Evolutionary conservation across 2,113 vertebrate species (phyloP).

Genomic region (Cephalopholis sonnerati): DNA sequence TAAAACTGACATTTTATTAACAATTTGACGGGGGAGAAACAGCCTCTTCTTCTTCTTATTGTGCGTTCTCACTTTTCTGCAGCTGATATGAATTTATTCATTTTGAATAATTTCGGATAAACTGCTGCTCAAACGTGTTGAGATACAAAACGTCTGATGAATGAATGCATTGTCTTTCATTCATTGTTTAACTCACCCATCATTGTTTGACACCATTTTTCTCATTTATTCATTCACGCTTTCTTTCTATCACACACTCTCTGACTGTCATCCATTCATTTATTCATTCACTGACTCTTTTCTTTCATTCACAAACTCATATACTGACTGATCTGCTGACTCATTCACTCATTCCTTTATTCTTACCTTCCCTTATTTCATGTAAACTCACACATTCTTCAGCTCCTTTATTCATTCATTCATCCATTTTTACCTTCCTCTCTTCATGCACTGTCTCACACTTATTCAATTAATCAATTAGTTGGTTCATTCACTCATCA

Average conservation of each 20-base stretch:
- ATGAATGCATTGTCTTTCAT: background rate
- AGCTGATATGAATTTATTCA: background rate
- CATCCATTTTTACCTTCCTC: too few species aligned
- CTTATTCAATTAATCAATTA: too few species aligned
- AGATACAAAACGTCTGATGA: background rate
- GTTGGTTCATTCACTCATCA: too few species aligned
- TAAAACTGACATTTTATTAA: background rate
- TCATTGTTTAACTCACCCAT: background rate
- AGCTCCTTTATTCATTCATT: too few species aligned
- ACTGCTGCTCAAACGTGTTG: background rate
- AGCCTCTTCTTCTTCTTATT: background rate
- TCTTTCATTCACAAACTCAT: constrained; percentile 34
- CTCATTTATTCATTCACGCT: constrained; percentile 1
- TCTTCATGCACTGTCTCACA: too few species aligned
- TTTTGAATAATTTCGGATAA: background rate
- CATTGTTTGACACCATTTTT: background rate
- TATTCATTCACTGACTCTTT: background rate
- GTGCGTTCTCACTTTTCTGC: background rate
- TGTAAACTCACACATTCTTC: background rate
- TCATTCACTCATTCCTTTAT: constrained; percentile 9
- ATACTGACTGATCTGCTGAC: background rate
- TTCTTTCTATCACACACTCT: constrained; percentile 27
- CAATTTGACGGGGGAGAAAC: background rate
- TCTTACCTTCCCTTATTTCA: background rate
- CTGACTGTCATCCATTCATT: background rate